Base-by-base conservation (phyloP, 2,113 vertebrate species). In the Ceuthmochares aereus region DNA sequence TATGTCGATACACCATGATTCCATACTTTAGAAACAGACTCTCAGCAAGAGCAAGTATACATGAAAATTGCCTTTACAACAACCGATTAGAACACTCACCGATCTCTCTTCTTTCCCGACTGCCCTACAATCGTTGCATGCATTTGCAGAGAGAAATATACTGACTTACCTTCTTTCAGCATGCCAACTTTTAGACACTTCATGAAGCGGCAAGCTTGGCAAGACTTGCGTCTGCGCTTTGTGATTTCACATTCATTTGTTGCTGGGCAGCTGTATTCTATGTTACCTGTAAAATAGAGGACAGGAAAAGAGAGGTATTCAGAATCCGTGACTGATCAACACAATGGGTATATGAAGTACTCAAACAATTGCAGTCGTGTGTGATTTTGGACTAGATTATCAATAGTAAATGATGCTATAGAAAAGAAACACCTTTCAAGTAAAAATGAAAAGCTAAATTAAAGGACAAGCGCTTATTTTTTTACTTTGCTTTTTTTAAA, bases 181-280 rank as follows among this genome's bases (percentile, higher is more conserved):
- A 99, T 99, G 96, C 99, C 99, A 91, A 99, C 99, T 98, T 99
- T 99, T 96, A 99, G 98, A 98, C 99, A 99, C 98, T 99, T 99
- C 99, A 99, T 99, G 98, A 99, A 99, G 97, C 99, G 99, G 97
- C 99, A 99, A 89, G 99, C 99, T 98, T 99, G 99, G 98, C 99
- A 99, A 58, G 99, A 99, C 97, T 99, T 99, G 98, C 99, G 99
- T 98, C 99, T 99, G 96, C 99, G 99, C 97, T 99, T 99, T 87
- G 99, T 99, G 98, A 99, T 99, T 98, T 99, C 99, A 94, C 99
- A 99, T 98, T 99, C 99, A 34, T 99, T 99, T 7, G 99, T 99
- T 96, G 99, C 99, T 26, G 99, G 99, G 97, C 99, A 99, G 98
- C 99, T 99, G 97, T 99, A 99, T 97, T 99, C 99, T 94, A 99